Evolutionary conservation across 2,113 vertebrate genomes (phyloP), one percentile per base, ranked within the genome.

Genomic region (Phylloscopus trochilus): DNA sequence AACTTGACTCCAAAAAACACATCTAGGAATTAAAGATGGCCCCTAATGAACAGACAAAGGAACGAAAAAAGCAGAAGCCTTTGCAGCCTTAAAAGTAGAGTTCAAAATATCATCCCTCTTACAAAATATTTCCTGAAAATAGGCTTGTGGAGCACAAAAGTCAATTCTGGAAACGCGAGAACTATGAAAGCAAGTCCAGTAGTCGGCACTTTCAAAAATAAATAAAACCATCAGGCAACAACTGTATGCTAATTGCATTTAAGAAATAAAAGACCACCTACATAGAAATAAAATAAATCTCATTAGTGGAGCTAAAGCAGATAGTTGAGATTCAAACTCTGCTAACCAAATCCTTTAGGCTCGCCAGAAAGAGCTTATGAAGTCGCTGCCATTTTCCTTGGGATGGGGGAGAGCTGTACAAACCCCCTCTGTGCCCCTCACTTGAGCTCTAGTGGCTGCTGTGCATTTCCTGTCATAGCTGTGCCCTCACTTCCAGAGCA

Each of bases 61-160:
- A 89, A 96, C 22, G 19, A 82, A 95, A 96, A 97, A 92, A 90
- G 77, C 27, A 83, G 90, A 80, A 97, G 88, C 20, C 12, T 94
- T 94, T 53, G 55, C 67, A 93, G 63, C 91, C 72, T 80, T 92
- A 95, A 94, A 97, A 96, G 76, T 49, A 49, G 67, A 91, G 37
- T 87, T 89, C 89, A 90, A 94, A 79, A 95, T 69, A 91, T 80
- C 60, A 90, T 89, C 60, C 92, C 66, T 83, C 83, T 97, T 96
- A 97, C 92, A 94, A 96, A 94, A 95, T 84, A 73, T 67, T 95
- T 96, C 83, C 56, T 97, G 92, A 90, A 96, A 97, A 94, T 66
- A 93, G 88, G 73, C 85, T 70, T 91, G 60, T 58, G 76, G 78
- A 96, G 68, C 83, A 89, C 90, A 93, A 66, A 70, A 88, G 88